Evolutionary conservation across 2,113 vertebrate genomes (phyloP), one percentile per base, ranked within the genome.

Genomic region (Caracal caracal): DNA sequence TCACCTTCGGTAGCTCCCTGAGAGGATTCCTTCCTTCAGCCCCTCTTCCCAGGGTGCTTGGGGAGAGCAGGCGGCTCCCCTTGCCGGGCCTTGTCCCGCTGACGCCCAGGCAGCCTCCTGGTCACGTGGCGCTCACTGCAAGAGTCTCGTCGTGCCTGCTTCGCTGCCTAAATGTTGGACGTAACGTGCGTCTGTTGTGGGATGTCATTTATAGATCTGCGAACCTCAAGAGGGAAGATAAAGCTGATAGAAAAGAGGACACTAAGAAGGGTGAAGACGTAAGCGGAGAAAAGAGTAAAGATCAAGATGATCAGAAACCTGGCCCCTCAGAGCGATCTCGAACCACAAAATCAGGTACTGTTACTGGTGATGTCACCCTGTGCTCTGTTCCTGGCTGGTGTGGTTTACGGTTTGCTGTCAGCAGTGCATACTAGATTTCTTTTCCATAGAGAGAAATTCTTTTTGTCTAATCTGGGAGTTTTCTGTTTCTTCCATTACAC

Each of bases 171-270:
- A 2, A 10, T 12, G 19, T 30, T 28, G 71, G 16, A 30, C 56
- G 56, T 94, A 11, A 96, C 28, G 2, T 5, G 8, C 19, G 19
- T 7, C 19, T 73, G 16, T 66, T 47, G 10, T 10, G n/a, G 63
- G 15, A 4, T 43, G 3, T 53, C 15, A 3, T 95, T 88, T 93
- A 0, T 70, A 99, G 99, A 78, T 96, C 98, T 87, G 56, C 98
- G 1, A 97, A 97, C 82, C 35, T 96, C 92, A 98, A 98, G 95
- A 99, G 99, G 33, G 99, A 99, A 22, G 99, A 99, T 35, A 99
- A 99, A 95, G 68, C 98, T 2, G 99, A 99, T 66, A 98, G 98
- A 16, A 98, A 98, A 96, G 99, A 99, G 2, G 99, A 99, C 49
- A 2, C 96, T 37, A 99, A 98, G 96, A 99, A 98, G 96, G 65